Evolutionary conservation across 2,797 vertebrate species (phyloP).

Genomic region (Sebastes miniatus): DNA sequence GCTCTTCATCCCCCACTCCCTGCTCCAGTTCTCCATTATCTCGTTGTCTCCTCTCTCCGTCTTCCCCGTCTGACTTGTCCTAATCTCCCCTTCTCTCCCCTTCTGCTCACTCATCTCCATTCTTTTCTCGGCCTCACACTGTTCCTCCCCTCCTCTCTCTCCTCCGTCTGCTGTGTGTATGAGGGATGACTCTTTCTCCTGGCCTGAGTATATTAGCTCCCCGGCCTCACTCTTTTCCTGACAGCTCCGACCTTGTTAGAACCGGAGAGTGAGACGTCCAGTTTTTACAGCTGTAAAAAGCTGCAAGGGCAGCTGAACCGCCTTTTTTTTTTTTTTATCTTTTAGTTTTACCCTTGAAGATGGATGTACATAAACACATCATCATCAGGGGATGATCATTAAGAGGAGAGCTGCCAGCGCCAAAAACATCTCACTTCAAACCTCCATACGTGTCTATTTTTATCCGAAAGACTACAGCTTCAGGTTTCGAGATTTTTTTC

Average conservation of each 20-base stretch:
- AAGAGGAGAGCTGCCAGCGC: conserved; percentile 45
- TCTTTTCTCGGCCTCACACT: conserved; percentile 44
- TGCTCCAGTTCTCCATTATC: conserved; percentile 62
- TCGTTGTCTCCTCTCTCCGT: conserved; percentile 47
- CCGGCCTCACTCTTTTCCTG: conserved; percentile 68
- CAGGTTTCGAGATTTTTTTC: conserved; percentile 5
- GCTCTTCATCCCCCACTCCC: conserved; percentile 29
- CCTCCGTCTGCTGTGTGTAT: conserved; percentile 42
- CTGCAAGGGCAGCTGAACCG: conserved; percentile 48
- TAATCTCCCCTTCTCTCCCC: conserved; percentile 44
- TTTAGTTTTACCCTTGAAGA: conserved; percentile 66
- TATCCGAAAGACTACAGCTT: conserved; percentile 20
- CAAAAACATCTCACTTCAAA: conserved; percentile 52
- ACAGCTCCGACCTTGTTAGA: conserved; percentile 80
- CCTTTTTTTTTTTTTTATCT: conserved; percentile 35
- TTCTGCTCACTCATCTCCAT: conserved; percentile 45
- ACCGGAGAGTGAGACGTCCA: conserved; percentile 74
- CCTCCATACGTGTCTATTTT: conserved; percentile 34
- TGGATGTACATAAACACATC: conserved; percentile 65
- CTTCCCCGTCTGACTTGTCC: conserved; percentile 50
- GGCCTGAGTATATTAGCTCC: conserved; percentile 69
- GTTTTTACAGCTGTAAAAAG: conserved; percentile 57
- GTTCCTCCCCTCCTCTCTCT: conserved; percentile 27
- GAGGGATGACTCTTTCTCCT: conserved; percentile 73
- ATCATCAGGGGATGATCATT: conserved; percentile 63